phyloP scores from a whole-genome alignment of 2,113 vertebrate species.

The Urocolius indicus region DNA sequence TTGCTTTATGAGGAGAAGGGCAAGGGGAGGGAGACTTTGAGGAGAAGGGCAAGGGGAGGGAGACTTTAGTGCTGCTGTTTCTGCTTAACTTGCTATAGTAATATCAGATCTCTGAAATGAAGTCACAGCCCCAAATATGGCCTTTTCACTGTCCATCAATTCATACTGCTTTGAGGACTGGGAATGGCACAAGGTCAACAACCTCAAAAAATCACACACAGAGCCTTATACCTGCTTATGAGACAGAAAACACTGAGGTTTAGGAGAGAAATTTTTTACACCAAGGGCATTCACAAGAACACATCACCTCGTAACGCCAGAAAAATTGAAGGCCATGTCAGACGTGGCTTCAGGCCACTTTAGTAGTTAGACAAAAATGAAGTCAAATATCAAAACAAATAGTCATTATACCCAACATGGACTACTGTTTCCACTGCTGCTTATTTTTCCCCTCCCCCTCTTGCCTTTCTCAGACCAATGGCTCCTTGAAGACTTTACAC shows the following conservation, averaged over 20 bases:
- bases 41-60: neutral
- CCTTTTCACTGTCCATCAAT: neutral
- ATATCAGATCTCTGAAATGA: neutral
- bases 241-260: neutral
- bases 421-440: neutral
- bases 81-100: neutral
- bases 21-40: neutral
- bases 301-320: neutral
- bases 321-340: neutral
- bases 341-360: neutral
- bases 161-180: neutral
- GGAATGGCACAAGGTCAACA: neutral
- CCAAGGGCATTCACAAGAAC: neutral
- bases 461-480: neutral
- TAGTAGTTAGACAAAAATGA: neutral
- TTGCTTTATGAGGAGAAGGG: neutral
- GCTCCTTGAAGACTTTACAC: neutral
- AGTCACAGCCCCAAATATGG: neutral
- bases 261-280: neutral
- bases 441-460: too few relatives aligned
- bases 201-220: neutral
- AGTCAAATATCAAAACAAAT: neutral
- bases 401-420: neutral
- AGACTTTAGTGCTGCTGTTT: neutral
- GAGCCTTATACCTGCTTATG: neutral